Percentiles rank a stretch among this genome's conserved stretches.
Conservation (phyloP, 2,797 vertebrate species). For the Tapirus indicus region DNA sequence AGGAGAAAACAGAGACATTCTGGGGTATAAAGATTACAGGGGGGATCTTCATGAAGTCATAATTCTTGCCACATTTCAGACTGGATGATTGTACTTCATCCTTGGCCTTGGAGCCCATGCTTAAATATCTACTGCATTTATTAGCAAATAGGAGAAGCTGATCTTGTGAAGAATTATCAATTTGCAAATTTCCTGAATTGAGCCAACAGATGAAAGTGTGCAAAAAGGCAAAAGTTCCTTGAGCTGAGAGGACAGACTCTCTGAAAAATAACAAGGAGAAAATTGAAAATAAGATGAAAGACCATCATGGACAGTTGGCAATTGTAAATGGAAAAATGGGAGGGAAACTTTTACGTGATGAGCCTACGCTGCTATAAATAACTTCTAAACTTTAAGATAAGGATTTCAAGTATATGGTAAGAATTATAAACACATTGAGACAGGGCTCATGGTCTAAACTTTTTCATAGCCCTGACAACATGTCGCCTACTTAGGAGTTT, state of each 20-base stretch:
- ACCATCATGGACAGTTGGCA: background rate
- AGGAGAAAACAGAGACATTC: background rate
- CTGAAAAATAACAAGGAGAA: background rate
- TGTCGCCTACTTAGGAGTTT: background rate
- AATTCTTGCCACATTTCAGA: background rate
- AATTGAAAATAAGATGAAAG: background rate
- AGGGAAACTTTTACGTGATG: background rate
- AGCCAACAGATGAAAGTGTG: background rate
- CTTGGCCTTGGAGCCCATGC: background rate
- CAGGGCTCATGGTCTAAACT: background rate
- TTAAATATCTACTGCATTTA: background rate
- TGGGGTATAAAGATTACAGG: background rate
- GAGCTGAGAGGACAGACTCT: background rate
- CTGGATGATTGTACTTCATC: fast-evolving
- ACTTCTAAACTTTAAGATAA: background rate
- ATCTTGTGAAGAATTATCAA: background rate
- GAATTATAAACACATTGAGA: background rate
- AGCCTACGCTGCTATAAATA: background rate
- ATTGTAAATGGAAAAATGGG: background rate
- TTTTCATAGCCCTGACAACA: background rate
- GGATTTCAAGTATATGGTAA: background rate
- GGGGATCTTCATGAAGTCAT: background rate
- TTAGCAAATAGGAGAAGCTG: background rate
- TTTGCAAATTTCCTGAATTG: background rate
- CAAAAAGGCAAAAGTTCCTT: background rate